phyloP scores from a whole-genome alignment of 2,888 invertebrate genomes.

The Erebia aethiops region DNA sequence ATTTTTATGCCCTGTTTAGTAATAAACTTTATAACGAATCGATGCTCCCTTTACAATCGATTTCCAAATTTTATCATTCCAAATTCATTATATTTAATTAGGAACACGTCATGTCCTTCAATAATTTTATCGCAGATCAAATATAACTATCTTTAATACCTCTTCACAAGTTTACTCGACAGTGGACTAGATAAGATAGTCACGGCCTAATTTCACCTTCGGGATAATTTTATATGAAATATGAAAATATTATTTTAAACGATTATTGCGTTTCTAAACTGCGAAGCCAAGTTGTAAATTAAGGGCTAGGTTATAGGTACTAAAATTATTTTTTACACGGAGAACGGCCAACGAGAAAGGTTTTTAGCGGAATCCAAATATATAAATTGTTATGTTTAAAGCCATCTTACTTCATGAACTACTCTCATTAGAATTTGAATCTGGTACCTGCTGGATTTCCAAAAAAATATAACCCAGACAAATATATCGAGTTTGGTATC shows the following conservation, averaged over 20 bases:
- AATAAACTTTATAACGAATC: neutral
- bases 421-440: no score
- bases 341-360: no score
- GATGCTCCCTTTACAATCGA: neutral
- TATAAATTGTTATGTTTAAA: no score
- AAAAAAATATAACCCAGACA: no score
- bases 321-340: no score
- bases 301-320: no score
- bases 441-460: no score
- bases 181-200: slow-evolving; percentile 54
- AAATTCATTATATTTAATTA: slow-evolving; percentile 6
- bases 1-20: slow-evolving; percentile 1
- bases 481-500: no score
- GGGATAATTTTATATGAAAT: slow-evolving; percentile 25
- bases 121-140: slow-evolving; percentile 24
- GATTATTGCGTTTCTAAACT: no score
- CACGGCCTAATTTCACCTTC: slow-evolving; percentile 45
- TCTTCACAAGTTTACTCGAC: slow-evolving; percentile 36
- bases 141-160: slow-evolving; percentile 37
- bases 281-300: no score
- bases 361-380: no score
- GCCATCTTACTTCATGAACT: no score
- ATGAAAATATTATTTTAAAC: slow-evolving; percentile 12
- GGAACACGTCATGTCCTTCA: slow-evolving; percentile 17
- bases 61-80: neutral